A percentile compares a stretch with the other conserved stretches of the same genome.
These are phyloP conservation scores for Drosophila borborema DNA, from an alignment of 2,888 invertebrate species.

Conservation along the genomic window DNA sequence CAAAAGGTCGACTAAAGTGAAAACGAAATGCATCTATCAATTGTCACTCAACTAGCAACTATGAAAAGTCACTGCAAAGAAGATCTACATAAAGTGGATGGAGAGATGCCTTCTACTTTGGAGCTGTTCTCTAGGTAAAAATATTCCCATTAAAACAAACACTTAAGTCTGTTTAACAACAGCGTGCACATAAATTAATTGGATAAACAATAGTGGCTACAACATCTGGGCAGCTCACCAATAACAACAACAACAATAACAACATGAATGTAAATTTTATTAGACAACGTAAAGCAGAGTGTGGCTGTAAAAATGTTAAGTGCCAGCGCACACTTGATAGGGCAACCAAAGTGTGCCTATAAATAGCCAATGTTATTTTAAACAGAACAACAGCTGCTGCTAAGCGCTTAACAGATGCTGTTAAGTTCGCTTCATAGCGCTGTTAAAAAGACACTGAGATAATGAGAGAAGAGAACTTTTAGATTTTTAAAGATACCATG, in stretches of 20 bases:
- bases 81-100: conserved; percentile 10
- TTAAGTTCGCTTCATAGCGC: background rate
- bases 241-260: conserved; percentile 16
- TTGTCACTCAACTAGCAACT: conserved; percentile 22
- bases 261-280: conserved; percentile 54
- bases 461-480: background rate
- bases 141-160: conserved; percentile 45
- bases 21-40: background rate
- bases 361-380: conserved; percentile 36
- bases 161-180: conserved; percentile 55
- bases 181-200: conserved; percentile 37
- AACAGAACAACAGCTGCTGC: conserved; percentile 13
- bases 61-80: conserved; percentile 24
- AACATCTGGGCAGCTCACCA: conserved; percentile 41
- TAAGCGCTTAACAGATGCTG: background rate
- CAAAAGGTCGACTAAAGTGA: conserved; percentile 20
- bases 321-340: conserved; percentile 42
- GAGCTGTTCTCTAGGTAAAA: background rate
- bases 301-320: conserved; percentile 60
- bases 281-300: conserved; percentile 47
- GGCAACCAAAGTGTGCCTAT: conserved; percentile 17
- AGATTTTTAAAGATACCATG: background rate
- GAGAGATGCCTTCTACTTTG: background rate
- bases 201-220: conserved; percentile 58
- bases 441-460: conserved; percentile 1